phyloP scores from a whole-genome alignment of 2,113 vertebrate species.

The Hiodon alosoides region DNA sequence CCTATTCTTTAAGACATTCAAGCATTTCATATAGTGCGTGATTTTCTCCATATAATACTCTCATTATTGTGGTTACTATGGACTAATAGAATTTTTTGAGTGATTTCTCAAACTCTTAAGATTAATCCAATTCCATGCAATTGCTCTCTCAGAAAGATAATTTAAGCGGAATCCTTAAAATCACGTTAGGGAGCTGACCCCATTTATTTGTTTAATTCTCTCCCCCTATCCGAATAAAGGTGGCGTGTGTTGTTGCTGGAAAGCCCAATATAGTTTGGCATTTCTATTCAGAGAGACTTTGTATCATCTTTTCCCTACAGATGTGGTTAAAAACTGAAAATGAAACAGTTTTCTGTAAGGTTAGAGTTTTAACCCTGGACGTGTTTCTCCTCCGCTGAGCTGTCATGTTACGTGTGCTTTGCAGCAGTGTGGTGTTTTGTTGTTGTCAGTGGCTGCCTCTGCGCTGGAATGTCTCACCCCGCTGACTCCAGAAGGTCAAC shows the following conservation, averaged over 20 bases:
- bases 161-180: neutral
- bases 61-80: neutral
- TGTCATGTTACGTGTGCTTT: neutral
- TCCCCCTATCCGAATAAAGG: neutral
- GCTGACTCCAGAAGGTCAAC: neutral
- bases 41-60: too few species aligned
- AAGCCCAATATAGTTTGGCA: neutral
- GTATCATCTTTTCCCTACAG: neutral
- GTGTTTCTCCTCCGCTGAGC: neutral
- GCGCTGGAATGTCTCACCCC: neutral
- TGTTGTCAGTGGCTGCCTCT: neutral
- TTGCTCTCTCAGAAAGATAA: neutral
- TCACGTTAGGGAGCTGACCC: neutral
- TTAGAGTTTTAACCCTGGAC: neutral
- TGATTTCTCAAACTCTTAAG: neutral
- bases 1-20: too few species aligned
- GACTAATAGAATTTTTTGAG: neutral
- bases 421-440: neutral
- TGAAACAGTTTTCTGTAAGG: too few species aligned
- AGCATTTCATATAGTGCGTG: too few species aligned
- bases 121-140: neutral
- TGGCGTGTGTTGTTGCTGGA: neutral
- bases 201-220: neutral
- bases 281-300: neutral
- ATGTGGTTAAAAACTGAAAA: too few species aligned